Evolutionary conservation across 2,113 vertebrate genomes (phyloP).

Genomic region (Lasiurus borealis): DNA sequence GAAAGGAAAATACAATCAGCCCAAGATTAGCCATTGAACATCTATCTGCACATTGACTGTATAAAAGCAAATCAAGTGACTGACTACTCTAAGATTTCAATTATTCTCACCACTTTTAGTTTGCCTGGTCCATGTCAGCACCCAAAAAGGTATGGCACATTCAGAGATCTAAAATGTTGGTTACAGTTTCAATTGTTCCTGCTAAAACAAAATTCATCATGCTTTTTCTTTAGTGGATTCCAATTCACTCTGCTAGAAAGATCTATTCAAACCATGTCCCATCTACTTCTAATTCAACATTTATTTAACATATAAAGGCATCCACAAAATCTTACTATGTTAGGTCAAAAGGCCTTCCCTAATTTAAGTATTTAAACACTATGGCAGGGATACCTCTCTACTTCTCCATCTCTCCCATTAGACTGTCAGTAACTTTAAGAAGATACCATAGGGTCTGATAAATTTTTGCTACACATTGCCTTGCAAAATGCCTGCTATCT

Average conservation of each 20-base stretch:
- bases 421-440: background rate
- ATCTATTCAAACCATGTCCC: background rate
- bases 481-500: background rate
- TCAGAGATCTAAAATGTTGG: background rate
- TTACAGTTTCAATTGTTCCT: background rate
- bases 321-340: background rate
- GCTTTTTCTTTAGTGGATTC: background rate
- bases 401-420: background rate
- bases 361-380: background rate
- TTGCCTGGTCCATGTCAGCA: background rate
- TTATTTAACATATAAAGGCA: background rate
- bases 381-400: background rate
- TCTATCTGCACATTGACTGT: background rate
- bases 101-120: background rate
- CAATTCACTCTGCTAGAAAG: background rate
- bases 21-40: background rate
- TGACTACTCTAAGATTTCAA: background rate
- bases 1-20: background rate
- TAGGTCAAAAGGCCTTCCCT: background rate
- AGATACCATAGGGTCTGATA: background rate
- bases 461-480: background rate
- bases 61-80: background rate
- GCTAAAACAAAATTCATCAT: background rate
- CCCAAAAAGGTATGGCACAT: background rate
- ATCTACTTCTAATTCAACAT: background rate